These are phyloP conservation scores for Nothoprocta pentlandii DNA, from an alignment of 2,113 vertebrate species.

Conservation along the genomic window DNA sequence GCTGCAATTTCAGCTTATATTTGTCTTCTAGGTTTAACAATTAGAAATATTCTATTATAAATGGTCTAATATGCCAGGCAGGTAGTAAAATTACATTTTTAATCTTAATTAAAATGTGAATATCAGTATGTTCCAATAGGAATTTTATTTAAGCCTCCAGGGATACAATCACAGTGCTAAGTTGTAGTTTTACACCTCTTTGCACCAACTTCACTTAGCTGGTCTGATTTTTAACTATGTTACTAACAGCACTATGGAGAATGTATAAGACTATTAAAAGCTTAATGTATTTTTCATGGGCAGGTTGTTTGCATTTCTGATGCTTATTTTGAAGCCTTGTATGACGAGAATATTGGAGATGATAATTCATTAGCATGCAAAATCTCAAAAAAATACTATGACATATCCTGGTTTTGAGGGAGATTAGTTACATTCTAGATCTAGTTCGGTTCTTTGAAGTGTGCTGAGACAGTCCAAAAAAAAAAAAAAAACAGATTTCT, in stretches of 20 bases:
- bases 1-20: background rate
- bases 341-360: background rate
- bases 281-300: constrained; percentile 30
- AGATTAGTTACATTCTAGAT: background rate
- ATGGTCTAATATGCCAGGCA: background rate
- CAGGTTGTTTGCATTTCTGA: constrained; percentile 49
- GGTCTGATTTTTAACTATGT: constrained; percentile 47
- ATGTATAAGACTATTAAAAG: constrained; percentile 30
- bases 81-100: background rate
- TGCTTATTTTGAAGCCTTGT: constrained; percentile 39
- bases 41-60: background rate
- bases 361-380: constrained; percentile 20
- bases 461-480: background rate
- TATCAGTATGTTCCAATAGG: background rate
- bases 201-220: constrained; percentile 22
- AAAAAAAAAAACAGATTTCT: background rate
- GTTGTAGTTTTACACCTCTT: constrained; percentile 39
- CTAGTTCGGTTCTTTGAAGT: background rate
- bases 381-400: background rate
- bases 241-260: constrained; percentile 29
- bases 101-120: background rate
- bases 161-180: background rate
- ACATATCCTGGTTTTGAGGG: fast-evolving
- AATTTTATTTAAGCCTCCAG: constrained; percentile 15
- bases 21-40: background rate